A percentile compares a stretch with the other conserved stretches of the same genome.
These are phyloP conservation scores for Microdon myrmicae DNA, from an alignment of 2,888 invertebrate genomes.

Conservation along the genomic window DNA sequence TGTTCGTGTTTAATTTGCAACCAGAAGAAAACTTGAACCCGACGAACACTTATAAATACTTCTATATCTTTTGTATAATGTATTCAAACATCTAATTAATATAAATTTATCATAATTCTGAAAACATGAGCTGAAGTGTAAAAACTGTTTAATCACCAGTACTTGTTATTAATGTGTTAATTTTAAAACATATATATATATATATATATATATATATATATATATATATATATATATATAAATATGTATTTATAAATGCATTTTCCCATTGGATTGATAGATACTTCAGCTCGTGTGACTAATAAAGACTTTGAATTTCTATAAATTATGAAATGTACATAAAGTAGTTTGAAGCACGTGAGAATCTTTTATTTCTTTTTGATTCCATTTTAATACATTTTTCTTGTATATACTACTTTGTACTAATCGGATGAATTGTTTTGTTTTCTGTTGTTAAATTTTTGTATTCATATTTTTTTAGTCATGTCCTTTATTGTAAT, in stretches of 20 bases:
- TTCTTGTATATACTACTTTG: background rate
- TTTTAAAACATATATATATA: background rate
- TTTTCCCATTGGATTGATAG: background rate
- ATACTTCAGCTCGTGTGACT: constrained; percentile 35
- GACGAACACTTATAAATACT: constrained; percentile 65
- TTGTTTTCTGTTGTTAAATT: background rate
- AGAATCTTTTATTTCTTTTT: constrained; percentile 17
- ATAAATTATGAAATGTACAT: constrained; percentile 5
- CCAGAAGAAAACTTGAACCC: constrained; percentile 65
- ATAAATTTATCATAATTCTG: constrained; percentile 38
- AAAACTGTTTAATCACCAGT: background rate
- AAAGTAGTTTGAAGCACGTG: constrained; percentile 41
- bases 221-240: too few relatives aligned
- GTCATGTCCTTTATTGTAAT: too few relatives aligned
- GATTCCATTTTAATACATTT: background rate
- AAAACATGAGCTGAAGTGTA: constrained; percentile 34
- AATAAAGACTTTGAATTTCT: constrained; percentile 23
- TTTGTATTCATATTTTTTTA: background rate
- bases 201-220: too few relatives aligned
- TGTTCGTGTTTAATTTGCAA: constrained; percentile 34
- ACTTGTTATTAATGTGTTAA: background rate
- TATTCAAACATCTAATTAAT: constrained; percentile 44
- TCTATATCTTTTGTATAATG: constrained; percentile 38
- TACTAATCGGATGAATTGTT: background rate
- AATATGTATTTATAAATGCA: too few relatives aligned